Conservation (phyloP, 2,797 vertebrate species). For the Nannoperca australis region DNA sequence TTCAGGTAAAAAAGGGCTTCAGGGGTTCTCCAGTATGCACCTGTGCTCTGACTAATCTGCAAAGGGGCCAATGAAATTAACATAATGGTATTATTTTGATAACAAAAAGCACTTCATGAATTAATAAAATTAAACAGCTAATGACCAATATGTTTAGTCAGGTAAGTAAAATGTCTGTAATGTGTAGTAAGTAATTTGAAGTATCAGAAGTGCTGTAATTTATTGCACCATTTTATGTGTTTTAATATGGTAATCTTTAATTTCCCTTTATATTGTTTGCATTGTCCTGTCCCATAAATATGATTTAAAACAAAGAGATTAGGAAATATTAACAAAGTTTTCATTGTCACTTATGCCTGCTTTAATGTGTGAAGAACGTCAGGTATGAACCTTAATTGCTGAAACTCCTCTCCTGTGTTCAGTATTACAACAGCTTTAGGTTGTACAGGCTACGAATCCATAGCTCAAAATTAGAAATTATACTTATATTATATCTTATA, state of each 20-base stretch:
- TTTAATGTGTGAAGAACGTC: background rate
- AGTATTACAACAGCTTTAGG: background rate
- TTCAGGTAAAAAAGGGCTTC: too few relatives aligned
- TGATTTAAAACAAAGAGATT: background rate
- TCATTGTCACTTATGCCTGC: constrained; percentile 4
- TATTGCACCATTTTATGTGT: background rate
- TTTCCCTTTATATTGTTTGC: background rate
- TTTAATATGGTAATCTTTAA: background rate
- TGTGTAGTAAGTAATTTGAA: background rate
- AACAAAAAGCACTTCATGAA: background rate
- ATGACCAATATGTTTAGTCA: background rate
- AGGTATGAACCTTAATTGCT: background rate
- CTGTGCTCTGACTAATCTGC: background rate
- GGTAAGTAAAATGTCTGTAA: background rate
- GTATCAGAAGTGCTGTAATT: background rate
- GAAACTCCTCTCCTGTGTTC: background rate
- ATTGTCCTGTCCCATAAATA: background rate
- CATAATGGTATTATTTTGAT: background rate
- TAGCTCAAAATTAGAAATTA: background rate
- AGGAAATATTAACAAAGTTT: background rate
- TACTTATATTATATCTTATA: background rate
- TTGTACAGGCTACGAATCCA: too few relatives aligned
- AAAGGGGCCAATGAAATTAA: background rate
- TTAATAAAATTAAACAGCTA: background rate
- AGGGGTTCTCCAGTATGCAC: too few relatives aligned